These are phyloP conservation scores for Triplophysa tibetana DNA, from an alignment of 2,113 vertebrate genomes.

Conservation along the genomic window DNA sequence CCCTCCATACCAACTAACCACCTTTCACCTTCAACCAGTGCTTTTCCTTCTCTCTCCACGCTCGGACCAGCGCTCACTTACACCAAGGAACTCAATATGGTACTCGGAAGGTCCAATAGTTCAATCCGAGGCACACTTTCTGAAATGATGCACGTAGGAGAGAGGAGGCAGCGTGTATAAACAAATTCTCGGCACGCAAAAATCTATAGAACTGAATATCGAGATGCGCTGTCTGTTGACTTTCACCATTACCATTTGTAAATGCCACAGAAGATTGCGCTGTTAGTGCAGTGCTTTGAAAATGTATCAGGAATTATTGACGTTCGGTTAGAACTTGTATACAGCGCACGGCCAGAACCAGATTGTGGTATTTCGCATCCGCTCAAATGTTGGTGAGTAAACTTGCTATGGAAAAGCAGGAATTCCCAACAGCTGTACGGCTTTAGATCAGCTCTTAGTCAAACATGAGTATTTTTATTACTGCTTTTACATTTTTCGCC, in stretches of 20 bases:
- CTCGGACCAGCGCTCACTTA: constrained; percentile 61
- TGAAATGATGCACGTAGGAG: constrained; percentile 38
- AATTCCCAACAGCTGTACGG: background rate
- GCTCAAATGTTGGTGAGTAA: constrained; percentile 29
- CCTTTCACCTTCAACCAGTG: constrained; percentile 69
- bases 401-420: background rate
- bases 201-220: constrained; percentile 48
- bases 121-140: constrained; percentile 68
- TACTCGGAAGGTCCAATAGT: constrained; percentile 69
- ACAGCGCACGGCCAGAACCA: constrained; percentile 1
- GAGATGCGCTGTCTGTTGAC: constrained; percentile 40
- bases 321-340: constrained; percentile 36
- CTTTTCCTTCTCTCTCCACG: constrained; percentile 50
- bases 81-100: constrained; percentile 71
- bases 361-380: background rate
- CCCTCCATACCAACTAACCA: constrained; percentile 67
- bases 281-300: constrained; percentile 29
- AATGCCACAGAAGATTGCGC: constrained; percentile 35
- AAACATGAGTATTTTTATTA: background rate
- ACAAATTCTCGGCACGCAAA: constrained; percentile 38
- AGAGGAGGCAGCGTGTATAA: constrained; percentile 41
- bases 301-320: constrained; percentile 43
- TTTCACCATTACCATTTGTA: constrained; percentile 33
- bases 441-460: background rate
- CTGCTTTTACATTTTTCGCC: too few species aligned